phyloP scores from a whole-genome alignment of 2,888 invertebrate species.

The Dynastes tityus region DNA sequence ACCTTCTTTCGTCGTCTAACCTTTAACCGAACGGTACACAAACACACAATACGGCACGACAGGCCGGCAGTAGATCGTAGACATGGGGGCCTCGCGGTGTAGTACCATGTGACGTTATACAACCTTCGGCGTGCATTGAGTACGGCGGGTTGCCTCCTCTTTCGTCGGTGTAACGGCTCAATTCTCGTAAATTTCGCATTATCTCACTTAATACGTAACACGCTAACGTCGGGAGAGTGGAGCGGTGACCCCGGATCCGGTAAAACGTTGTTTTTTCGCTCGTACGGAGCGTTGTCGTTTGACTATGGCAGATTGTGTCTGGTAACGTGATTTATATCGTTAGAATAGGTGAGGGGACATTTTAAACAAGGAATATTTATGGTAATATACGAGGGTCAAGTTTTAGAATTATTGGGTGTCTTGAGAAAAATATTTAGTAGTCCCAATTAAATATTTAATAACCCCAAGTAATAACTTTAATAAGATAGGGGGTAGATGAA shows the following conservation, averaged over 20 bases:
- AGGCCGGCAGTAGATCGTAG: neutral
- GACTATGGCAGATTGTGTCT: slow-evolving; percentile 26
- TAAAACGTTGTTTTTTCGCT: slow-evolving; percentile 15
- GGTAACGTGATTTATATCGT: slow-evolving; percentile 12
- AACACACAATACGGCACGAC: too few species aligned
- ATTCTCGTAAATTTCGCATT: slow-evolving; percentile 32
- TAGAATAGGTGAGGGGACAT: neutral
- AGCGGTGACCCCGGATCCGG: too few species aligned
- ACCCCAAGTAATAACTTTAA: too few species aligned
- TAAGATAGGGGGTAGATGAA: too few species aligned
- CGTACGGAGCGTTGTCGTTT: slow-evolving; percentile 9
- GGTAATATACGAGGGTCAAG: too few species aligned
- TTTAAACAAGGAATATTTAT: neutral
- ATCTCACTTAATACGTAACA: slow-evolving; percentile 44
- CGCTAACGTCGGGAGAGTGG: neutral
- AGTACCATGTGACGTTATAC: neutral
- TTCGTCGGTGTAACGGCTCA: slow-evolving; percentile 8
- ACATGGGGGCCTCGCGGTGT: neutral
- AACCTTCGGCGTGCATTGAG: neutral
- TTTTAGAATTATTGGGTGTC: too few species aligned
- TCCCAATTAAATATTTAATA: too few species aligned
- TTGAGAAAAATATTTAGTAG: too few species aligned
- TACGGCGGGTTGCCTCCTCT: neutral
- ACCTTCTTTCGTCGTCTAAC: neutral
- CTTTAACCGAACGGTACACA: neutral